Evolutionary conservation across 1,140 invertebrate genomes (phyloP).

Genomic region (Neoseiulus cucumeris): DNA sequence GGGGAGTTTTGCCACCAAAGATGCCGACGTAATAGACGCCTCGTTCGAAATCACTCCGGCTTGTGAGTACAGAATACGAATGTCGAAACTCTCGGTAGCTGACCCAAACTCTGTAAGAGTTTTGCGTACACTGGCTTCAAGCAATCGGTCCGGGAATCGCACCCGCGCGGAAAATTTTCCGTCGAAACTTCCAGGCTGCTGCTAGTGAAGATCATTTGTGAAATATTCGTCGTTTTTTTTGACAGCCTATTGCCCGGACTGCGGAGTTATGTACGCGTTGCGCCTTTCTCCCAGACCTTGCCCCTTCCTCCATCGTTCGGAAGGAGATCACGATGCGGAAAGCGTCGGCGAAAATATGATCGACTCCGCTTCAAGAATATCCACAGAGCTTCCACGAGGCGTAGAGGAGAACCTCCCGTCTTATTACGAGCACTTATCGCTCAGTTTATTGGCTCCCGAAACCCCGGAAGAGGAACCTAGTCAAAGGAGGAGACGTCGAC

Average conservation of each 20-base stretch:
- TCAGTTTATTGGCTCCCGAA: slow-evolving; percentile 1
- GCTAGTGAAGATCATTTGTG: background rate
- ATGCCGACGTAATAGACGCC: too few species aligned
- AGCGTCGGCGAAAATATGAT: background rate
- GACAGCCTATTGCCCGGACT: background rate
- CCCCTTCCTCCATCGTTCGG: background rate
- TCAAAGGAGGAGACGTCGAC: background rate
- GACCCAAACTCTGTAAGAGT: too few species aligned
- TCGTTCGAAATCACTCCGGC: too few species aligned
- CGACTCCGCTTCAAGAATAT: background rate
- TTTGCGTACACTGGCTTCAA: too few species aligned
- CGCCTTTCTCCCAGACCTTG: background rate
- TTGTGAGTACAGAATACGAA: too few species aligned
- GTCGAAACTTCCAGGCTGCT: too few species aligned
- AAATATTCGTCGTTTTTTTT: background rate
- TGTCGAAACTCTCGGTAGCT: too few species aligned
- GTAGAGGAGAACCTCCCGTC: background rate
- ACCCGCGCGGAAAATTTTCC: too few species aligned
- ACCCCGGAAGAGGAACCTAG: background rate
- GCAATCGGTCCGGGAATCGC: too few species aligned
- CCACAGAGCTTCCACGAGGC: background rate
- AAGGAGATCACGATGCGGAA: background rate
- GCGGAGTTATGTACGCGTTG: background rate
- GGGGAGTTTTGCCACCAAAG: too few species aligned
- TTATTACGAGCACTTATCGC: slow-evolving; percentile 5